These are phyloP conservation scores for Podargus strigoides DNA, from an alignment of 2,797 vertebrate genomes.

Conservation along the genomic window DNA sequence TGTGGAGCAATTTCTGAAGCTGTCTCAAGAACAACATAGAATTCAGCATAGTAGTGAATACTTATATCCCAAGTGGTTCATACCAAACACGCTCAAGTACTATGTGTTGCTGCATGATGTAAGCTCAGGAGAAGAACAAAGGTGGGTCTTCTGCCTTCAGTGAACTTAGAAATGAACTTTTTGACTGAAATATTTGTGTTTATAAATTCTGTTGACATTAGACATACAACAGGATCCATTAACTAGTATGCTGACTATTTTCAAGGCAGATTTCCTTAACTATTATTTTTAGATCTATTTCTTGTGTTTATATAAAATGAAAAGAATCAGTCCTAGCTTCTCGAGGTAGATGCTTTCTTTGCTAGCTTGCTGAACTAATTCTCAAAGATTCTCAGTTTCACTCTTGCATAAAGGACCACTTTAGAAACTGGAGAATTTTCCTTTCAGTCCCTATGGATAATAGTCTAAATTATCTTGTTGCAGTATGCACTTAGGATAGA, in stretches of 20 bases:
- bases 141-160: constrained; percentile 74
- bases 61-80: constrained; percentile 94
- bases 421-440: neutral
- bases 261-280: neutral
- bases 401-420: neutral
- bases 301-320: neutral
- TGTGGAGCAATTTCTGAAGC: constrained; percentile 92
- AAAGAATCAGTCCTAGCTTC: neutral
- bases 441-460: neutral
- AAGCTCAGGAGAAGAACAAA: constrained; percentile 88
- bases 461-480: neutral
- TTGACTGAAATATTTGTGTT: neutral
- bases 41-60: constrained; percentile 95
- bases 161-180: neutral
- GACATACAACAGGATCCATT: neutral
- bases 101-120: constrained; percentile 95
- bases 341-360: neutral
- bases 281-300: neutral
- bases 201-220: neutral
- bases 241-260: neutral
- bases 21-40: constrained; percentile 96
- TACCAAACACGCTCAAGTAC: constrained; percentile 97
- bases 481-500: neutral
- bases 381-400: neutral
- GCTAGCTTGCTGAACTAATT: neutral